These are phyloP conservation scores for Dinocampus coccinellae DNA, from an alignment of 2,888 invertebrate genomes.

Conservation along the genomic window DNA sequence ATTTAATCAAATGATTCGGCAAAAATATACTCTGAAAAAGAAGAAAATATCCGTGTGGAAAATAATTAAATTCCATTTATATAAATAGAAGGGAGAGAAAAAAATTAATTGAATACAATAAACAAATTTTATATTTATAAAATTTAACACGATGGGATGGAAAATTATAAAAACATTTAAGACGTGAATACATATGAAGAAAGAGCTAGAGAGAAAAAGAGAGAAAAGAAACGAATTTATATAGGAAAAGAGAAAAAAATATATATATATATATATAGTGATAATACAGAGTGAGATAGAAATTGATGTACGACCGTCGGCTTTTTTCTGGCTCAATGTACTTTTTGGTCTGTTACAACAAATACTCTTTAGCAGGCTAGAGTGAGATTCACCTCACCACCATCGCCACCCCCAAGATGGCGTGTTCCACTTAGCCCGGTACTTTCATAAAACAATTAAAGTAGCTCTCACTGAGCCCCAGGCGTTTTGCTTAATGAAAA, in stretches of 20 bases:
- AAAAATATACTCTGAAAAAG: no score
- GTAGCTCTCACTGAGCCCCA: slow-evolving; percentile 40
- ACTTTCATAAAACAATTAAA: slow-evolving; percentile 52
- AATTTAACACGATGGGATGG: no score
- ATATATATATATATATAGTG: not conserved
- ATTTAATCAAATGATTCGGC: no score
- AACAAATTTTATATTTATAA: no score
- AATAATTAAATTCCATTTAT: no score
- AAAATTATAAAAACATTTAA: no score
- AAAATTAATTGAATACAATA: not conserved
- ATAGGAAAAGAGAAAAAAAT: slow-evolving; percentile 15
- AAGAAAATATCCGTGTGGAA: no score
- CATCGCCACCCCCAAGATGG: slow-evolving; percentile 39
- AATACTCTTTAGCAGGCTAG: slow-evolving; percentile 21
- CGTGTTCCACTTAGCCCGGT: slow-evolving; percentile 48
- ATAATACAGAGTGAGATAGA: not conserved
- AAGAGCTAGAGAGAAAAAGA: no score
- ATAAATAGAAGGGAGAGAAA: no score
- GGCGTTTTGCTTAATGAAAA: slow-evolving; percentile 50
- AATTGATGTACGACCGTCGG: not conserved
- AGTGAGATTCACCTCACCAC: not conserved
- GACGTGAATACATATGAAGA: no score
- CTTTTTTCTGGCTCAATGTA: slow-evolving; percentile 10
- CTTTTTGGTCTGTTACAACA: slow-evolving; percentile 23
- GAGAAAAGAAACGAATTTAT: slow-evolving; percentile 22